Conservation (phyloP, 2,888 invertebrate species). For the Chymomyza caudatula region DNA sequence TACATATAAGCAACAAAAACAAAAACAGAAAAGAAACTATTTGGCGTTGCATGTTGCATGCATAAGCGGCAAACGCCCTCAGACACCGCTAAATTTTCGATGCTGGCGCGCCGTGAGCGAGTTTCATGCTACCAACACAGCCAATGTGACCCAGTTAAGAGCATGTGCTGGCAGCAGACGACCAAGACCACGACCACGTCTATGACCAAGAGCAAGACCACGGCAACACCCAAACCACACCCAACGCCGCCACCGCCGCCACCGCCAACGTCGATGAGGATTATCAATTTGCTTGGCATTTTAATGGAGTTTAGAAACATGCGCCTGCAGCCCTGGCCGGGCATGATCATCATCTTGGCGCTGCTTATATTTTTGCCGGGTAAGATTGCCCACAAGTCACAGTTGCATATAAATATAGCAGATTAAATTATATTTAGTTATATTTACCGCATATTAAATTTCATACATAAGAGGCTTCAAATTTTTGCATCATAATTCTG, state of each 20-base stretch:
- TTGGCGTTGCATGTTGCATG: constrained; percentile 33
- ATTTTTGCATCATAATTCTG: constrained; percentile 2
- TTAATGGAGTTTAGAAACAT: constrained; percentile 53
- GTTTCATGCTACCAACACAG: not conserved
- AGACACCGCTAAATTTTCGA: not conserved
- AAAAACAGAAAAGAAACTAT: not conserved
- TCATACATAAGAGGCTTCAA: constrained; percentile 32
- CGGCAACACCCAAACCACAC: not conserved
- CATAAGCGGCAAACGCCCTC: constrained; percentile 3
- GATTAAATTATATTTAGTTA: constrained; percentile 31
- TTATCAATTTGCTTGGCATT: constrained; percentile 60
- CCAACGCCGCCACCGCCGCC: constrained; percentile 9
- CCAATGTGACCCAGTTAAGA: constrained; percentile 66
- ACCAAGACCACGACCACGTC: constrained; percentile 12
- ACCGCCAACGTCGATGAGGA: constrained; percentile 32
- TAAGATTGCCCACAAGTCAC: constrained; percentile 44
- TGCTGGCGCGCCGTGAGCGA: not conserved
- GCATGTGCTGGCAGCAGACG: constrained; percentile 28
- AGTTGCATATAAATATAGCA: constrained; percentile 1
- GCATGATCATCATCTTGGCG: constrained; percentile 39
- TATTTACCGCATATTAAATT: constrained; percentile 53
- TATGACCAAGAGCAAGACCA: constrained; percentile 3
- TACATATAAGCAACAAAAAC: not conserved
- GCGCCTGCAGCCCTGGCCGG: constrained; percentile 17
- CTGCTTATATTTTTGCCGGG: constrained; percentile 46